Base-by-base conservation (phyloP, 1,140 invertebrate genomes). In the Drosophila santomea region DNA sequence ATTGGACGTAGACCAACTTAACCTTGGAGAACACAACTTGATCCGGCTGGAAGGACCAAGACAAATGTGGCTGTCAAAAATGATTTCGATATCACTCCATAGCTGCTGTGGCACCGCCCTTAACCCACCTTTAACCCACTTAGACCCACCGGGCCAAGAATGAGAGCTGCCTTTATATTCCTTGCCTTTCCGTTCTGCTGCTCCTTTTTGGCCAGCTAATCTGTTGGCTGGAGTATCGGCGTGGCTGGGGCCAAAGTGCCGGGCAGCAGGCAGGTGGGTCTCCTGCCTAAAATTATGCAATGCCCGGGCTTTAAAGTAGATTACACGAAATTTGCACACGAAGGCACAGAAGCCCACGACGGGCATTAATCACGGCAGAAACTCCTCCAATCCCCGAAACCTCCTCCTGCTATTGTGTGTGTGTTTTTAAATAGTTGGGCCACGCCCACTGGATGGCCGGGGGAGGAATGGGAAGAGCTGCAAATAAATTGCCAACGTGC, bases 401-500 rank as follows among this genome's bases (percentile, higher is more conserved):
- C 23, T 17, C 20, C 20, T 20, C 41, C 39, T 15, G 51, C 41
- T 76, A 47, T 74, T 74, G 57, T 73, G 67, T 63, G 67, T 63
- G 63, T 67, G 44, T 43, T 68, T 76, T 76, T 76, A 76, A 76
- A 76, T 76, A 76, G 74, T 75, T 67, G 73, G 56, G 8, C 73
- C 61, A 76, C 47, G 57, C 59, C 57, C 69, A 36, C 62, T 66
- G 25, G 20, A 36, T 17, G 17, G 39, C 12, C 3, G 11, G 12
- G 20, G 10, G 36, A 38, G 38, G 47, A 20, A 20, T 1, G 38
- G 60, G 25, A 43, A 25, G 44, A 25, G 58, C 36, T 20, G 35
- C 45, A 89, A 83, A 89, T 89, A 89, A 88, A 89, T 88, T 83
- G 84, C 83, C 84, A 89, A 88, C 83, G 83, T 88, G 84, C 83